Base-by-base conservation (phyloP, 2,888 invertebrate genomes). In the Nomada flava region DNA sequence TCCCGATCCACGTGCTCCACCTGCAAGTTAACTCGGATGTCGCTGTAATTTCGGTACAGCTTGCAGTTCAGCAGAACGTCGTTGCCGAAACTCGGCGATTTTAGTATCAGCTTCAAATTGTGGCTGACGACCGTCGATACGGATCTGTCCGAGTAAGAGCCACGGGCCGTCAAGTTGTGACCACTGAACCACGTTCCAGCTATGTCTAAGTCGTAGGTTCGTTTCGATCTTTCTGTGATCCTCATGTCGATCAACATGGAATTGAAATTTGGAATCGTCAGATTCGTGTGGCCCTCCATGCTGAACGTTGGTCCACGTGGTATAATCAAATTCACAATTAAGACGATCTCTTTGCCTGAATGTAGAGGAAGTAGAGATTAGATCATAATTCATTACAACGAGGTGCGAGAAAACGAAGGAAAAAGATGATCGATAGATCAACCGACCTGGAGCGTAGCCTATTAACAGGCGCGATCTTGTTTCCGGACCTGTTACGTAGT, bases 161-260 rank as follows among this genome's bases (percentile, higher is more conserved):
- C 97, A 84, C 96, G 95, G 1, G 96, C 94, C 60, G 96, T 95
- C 83, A 97, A 95, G 83, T 96, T 96, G 83, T 96, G 96, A 1
- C 97, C 97, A 63, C 97, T 97, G 92, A 98, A 97, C 97, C 97
- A 98, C 0, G 96, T 95, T 0, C 97, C 97, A 44, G 95, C 95
- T 55, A 97, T 95, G 88, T 96, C 96, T 42, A 97, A 94, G 93
- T 96, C 96, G 91, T 96, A 98, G 87, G 97, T 96, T 71, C 95
- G 95, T 0, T 94, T 93, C 62, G 94, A 94, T 88, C 96, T 96
- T 91, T 97, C 97, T 50, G 95, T 95, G 11, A 97, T 94, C 86
- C 96, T 96, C 0, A 96, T 94, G 68, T 95, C 95, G 1, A 96
- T 93, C 0, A 95, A 94, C 94, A 97, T 96, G 0, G 97, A 97